Base-by-base conservation (phyloP, 2,797 vertebrate genomes). In the Periparus ater region DNA sequence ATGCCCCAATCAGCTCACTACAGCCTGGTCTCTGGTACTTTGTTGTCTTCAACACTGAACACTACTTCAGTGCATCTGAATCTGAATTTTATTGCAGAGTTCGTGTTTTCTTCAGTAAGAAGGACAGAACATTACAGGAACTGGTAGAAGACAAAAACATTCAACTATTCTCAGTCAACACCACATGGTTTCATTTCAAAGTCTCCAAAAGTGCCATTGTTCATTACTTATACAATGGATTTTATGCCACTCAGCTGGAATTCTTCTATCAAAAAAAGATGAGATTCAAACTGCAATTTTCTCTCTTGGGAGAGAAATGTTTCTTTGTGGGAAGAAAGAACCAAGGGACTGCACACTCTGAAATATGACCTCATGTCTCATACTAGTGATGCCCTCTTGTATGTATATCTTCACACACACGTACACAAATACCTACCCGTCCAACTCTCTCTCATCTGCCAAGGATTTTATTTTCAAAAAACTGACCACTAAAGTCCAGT, bases 131-230 rank as follows among this genome's bases (percentile, higher is more conserved):
- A 71, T 45, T 67, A 76, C 38, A 67, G 16, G 60, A 88, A 76
- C 27, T 68, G 29, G 25, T 22, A 66, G 25, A 94, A 71, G 36
- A 53, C 26, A 82, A 78, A 89, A 93, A 45, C 4, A 42, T 30
- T 70, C n/a, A 83, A 30, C 25, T 44, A 20, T 55, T 85, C 72
- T 78, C 44, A 66, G 42, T 71, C 74, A 92, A n/a, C 22, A 71
- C 53, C 73, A 68, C 40, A 85, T 29, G 68, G 48, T 79, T 85
- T 45, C 36, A 78, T 71, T 74, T 76, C 78, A 80, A 82, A 92
- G 71, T 55, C 88, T 73, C 75, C 50, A 67, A 9, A 88, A 91
- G 40, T 80, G 71, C 54, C 67, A 75, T 36, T 86, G 67, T 91
- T 91, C 61, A 20, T 40, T 70, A 55, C 54, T 83, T 34, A 53